Percentiles rank a stretch among this genome's conserved stretches.
phyloP scores from a whole-genome alignment of 2,888 invertebrate species.

The Euplexia lucipara region DNA sequence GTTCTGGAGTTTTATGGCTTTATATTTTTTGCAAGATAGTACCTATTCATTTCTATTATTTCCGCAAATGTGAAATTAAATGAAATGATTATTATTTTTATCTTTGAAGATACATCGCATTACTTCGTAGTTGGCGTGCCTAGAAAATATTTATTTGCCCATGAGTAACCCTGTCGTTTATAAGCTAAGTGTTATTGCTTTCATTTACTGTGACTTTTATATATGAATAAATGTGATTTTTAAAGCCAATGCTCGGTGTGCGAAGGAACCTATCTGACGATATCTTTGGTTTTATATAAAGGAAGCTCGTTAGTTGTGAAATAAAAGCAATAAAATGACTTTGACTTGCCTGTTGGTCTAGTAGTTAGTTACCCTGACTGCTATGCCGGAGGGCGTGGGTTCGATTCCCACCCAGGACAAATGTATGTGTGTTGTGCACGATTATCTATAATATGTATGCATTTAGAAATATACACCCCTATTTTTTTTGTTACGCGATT shows the following conservation, averaged over 20 bases:
- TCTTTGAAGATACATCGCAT: slow-evolving; percentile 37
- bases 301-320: background rate
- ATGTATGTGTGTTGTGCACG: too few relatives aligned
- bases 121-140: slow-evolving; percentile 5
- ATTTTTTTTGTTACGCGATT: too few relatives aligned
- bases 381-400: too few relatives aligned
- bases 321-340: too few relatives aligned
- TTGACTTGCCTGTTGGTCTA: too few relatives aligned
- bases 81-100: slow-evolving; percentile 34
- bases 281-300: background rate
- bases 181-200: slow-evolving; percentile 38
- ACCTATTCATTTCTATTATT: slow-evolving; percentile 34
- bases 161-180: slow-evolving; percentile 19
- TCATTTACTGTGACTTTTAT: slow-evolving; percentile 33
- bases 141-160: slow-evolving; percentile 20
- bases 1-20: slow-evolving; percentile 9
- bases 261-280: background rate
- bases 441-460: too few relatives aligned
- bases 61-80: slow-evolving; percentile 17
- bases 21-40: slow-evolving; percentile 30
- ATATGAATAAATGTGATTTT: slow-evolving; percentile 14
- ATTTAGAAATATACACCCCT: too few relatives aligned
- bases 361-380: too few relatives aligned
- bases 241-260: background rate
- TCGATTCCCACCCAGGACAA: too few relatives aligned